Evolutionary conservation across 2,888 invertebrate genomes (phyloP).

Genomic region (Prosopocoilus inquinatus): DNA sequence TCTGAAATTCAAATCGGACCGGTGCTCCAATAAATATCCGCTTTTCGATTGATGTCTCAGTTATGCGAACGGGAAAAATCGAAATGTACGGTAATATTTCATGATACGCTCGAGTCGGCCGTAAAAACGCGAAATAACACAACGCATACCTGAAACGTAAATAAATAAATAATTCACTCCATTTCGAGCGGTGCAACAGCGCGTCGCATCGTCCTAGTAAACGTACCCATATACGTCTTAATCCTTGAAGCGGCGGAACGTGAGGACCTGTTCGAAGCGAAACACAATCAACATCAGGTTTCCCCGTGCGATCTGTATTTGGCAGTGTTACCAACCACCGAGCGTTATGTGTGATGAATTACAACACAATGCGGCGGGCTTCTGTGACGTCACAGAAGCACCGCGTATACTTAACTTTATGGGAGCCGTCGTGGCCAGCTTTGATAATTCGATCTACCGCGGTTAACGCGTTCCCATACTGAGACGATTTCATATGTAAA

Average conservation of each 20-base stretch:
- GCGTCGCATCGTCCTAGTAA: conserved; percentile 9
- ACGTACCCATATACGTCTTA: conserved; percentile 11
- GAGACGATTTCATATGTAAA: conserved; percentile 37
- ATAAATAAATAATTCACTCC: conserved; percentile 23
- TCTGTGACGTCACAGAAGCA: conserved; percentile 30
- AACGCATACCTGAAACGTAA: conserved; percentile 23
- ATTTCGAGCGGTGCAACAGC: not conserved
- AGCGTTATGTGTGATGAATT: conserved; percentile 37
- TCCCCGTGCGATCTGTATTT: conserved; percentile 34
- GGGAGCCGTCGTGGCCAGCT: conserved; percentile 29
- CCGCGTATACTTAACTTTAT: conserved; percentile 30
- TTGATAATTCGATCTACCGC: conserved; percentile 39
- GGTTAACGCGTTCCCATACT: conserved; percentile 33
- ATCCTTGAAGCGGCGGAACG: conserved; percentile 19
- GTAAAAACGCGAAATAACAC: conserved; percentile 21
- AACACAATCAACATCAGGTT: conserved; percentile 30
- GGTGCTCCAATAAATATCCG: not conserved
- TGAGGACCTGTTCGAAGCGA: conserved; percentile 17
- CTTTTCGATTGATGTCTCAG: conserved; percentile 19
- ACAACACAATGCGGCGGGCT: conserved; percentile 29
- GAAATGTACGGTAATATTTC: conserved; percentile 18
- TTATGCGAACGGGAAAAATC: conserved; percentile 16
- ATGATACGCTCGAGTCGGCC: conserved; percentile 20
- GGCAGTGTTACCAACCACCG: conserved; percentile 33
- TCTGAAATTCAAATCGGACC: too few species aligned